Base-by-base conservation (phyloP, 2,113 vertebrate species). In the Sander lucioperca region DNA sequence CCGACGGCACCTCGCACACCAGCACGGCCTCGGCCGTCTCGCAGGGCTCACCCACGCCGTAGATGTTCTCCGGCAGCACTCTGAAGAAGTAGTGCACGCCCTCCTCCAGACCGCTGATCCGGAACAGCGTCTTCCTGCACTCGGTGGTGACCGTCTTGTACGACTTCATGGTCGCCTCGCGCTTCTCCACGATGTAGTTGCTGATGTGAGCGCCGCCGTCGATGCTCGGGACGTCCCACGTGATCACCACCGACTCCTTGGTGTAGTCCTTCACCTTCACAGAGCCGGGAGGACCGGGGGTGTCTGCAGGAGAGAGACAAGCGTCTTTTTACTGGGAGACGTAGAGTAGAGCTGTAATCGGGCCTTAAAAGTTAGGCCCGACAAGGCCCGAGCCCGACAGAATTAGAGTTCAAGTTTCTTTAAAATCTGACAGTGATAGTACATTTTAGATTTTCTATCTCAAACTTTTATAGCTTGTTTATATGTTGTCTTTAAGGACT, bases 41-140 rank as follows among this genome's bases (percentile, higher is more conserved):
- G 85, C 97, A 97, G 2, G 97, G 95, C 91, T 99, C 98, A 61
- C 98, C 98, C 12, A 99, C 95, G 21, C 98, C 98, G 0, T 99
- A 99, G 82, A 99, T 99, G 79, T 99, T 99, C 95, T 99, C 98
- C 65, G 98, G 97, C 69, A 99, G 89, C 43, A 99, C 97, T 95
- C 98, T 96, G 92, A 99, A 99, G 91, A 98, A 98, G 95, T 99
- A 99, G 88, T 96, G 94, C 64, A 93, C 87, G 82, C 98, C 98
- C 94, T 99, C 97, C 72, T 96, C 92, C 66, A 99, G 94, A 18
- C 96, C 97, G 16, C 96, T 96, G 82, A 99, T 95, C 92, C 98
- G 96, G 79, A 96, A 98, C 86, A 99, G 89, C 45, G 98, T 98
- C 93, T 99, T 99, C 86, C 94, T 97, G 89, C 98, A 99, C 91